Evolutionary conservation across 1,140 invertebrate species (phyloP).

Genomic region (Apis florea): DNA sequence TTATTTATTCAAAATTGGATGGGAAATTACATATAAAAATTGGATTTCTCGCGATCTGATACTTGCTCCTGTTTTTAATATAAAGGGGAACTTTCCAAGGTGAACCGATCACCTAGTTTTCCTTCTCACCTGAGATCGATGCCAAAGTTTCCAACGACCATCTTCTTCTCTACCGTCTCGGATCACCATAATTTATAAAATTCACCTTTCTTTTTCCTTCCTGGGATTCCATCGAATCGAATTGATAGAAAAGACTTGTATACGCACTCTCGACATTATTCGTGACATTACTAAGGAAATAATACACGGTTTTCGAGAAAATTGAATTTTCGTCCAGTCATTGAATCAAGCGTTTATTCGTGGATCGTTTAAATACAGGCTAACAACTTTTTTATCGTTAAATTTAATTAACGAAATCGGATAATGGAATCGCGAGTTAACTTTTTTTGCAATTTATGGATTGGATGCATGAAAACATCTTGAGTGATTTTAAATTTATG

Average conservation of each 20-base stretch:
- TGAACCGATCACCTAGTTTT: constrained; percentile 21
- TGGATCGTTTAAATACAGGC: too few relatives aligned
- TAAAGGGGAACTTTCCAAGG: neutral
- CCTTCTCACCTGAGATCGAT: neutral
- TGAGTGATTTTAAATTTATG: too few relatives aligned
- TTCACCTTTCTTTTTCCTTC: neutral
- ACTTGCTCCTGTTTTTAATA: constrained; percentile 1
- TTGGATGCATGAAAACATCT: too few relatives aligned
- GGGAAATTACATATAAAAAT: neutral
- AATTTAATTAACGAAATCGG: too few relatives aligned
- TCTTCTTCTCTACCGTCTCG: neutral
- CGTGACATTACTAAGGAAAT: neutral
- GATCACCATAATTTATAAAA: constrained; percentile 21
- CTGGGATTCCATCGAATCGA: neutral
- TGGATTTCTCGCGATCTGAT: neutral
- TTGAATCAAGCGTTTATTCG: too few relatives aligned
- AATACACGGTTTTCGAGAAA: constrained; percentile 2
- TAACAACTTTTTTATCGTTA: too few relatives aligned
- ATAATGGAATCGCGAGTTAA: too few relatives aligned
- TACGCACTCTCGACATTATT: neutral
- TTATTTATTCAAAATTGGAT: neutral
- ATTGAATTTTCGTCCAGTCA: neutral
- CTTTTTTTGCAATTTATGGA: too few relatives aligned
- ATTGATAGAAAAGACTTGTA: neutral
- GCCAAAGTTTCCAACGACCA: neutral